These are phyloP conservation scores for Corythornis madagascariensis DNA, from an alignment of 2,113 vertebrate genomes.

Conservation along the genomic window DNA sequence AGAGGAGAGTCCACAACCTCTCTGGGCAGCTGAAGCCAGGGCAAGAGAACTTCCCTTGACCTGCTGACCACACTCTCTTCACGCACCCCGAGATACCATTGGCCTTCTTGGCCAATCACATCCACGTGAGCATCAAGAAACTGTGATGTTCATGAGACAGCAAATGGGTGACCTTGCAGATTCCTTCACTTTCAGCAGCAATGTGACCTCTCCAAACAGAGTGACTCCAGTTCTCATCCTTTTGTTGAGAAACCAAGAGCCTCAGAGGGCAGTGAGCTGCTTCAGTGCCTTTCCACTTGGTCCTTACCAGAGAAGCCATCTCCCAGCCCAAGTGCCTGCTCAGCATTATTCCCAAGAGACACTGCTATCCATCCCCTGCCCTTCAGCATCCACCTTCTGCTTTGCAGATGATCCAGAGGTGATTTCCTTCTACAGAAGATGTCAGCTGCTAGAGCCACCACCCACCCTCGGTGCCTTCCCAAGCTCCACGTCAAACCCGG, in stretches of 20 bases:
- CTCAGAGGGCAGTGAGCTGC: accelerated
- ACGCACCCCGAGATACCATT: no score
- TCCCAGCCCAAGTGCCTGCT: neutral
- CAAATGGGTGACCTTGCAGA: neutral
- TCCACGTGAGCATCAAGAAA: neutral
- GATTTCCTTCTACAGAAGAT: neutral
- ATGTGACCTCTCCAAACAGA: accelerated
- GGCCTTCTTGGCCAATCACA: neutral
- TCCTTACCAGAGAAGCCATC: no score
- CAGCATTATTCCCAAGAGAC: accelerated
- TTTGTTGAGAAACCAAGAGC: neutral
- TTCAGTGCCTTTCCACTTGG: neutral
- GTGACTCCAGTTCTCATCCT: neutral
- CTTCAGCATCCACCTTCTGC: neutral
- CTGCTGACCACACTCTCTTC: no score
- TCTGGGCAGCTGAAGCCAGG: no score
- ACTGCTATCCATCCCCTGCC: neutral
- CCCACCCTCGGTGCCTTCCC: accelerated
- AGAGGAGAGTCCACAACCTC: no score
- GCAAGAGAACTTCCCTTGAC: no score
- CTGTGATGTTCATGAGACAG: neutral
- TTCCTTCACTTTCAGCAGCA: accelerated
- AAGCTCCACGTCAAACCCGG: accelerated
- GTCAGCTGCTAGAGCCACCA: neutral
- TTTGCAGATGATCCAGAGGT: accelerated